Conservation (phyloP, 2,797 vertebrate species). For the Glossophaga mutica region DNA sequence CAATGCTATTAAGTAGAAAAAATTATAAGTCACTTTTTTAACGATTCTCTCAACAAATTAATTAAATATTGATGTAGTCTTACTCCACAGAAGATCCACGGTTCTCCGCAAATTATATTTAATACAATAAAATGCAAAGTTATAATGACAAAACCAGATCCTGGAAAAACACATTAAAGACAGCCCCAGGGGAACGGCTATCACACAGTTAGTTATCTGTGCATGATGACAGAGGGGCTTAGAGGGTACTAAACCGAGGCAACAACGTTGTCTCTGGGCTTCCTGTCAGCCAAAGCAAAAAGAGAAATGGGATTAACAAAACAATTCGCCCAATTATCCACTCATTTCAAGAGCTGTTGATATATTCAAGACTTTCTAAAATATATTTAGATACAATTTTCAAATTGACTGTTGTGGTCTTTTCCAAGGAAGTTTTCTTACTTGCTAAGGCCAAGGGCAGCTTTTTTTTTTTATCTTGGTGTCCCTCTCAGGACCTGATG, state of each 20-base stretch:
- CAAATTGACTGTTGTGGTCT: background rate
- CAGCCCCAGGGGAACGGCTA: background rate
- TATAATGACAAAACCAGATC: background rate
- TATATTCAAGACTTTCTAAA: slow-evolving; percentile 12
- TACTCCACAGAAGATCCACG: slow-evolving; percentile 17
- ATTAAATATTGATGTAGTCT: slow-evolving; percentile 15
- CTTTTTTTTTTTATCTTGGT: slow-evolving; percentile 5
- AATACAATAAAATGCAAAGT: background rate
- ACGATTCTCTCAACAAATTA: background rate
- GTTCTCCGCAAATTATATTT: slow-evolving; percentile 4
- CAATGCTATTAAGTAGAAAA: background rate
- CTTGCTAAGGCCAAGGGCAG: background rate
- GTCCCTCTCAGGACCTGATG: background rate
- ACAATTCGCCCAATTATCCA: background rate
- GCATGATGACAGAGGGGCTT: background rate
- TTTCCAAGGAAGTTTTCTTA: slow-evolving; percentile 27
- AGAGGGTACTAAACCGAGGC: background rate
- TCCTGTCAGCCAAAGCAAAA: background rate
- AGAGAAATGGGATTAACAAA: background rate
- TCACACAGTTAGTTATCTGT: too few species aligned
- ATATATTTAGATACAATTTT: background rate
- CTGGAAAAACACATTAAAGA: background rate
- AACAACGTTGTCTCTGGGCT: background rate
- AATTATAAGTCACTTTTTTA: background rate
- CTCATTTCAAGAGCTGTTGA: slow-evolving; percentile 30